phyloP scores from a whole-genome alignment of 2,888 invertebrate genomes.

The Calliscelio sp. region DNA sequence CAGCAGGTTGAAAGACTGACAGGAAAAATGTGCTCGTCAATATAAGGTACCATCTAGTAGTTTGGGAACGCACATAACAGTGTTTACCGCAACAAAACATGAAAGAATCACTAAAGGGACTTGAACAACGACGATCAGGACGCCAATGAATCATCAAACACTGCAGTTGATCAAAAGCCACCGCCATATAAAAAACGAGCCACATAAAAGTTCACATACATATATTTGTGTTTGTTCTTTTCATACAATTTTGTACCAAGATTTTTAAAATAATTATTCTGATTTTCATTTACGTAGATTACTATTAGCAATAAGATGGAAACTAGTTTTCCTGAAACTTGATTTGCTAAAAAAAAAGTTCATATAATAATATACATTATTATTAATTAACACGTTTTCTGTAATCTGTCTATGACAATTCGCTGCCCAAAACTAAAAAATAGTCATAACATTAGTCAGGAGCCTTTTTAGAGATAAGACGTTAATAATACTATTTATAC shows the following conservation, averaged over 20 bases:
- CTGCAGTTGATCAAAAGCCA: constrained; percentile 60
- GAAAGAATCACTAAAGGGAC: constrained; percentile 31
- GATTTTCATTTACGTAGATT: too few relatives aligned
- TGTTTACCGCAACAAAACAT: constrained; percentile 43
- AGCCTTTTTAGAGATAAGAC: too few relatives aligned
- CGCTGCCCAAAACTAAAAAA: too few relatives aligned
- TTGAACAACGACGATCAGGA: constrained; percentile 44
- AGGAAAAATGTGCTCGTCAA: constrained; percentile 41
- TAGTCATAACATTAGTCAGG: too few relatives aligned
- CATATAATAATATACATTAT: too few relatives aligned
- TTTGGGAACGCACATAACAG: constrained; percentile 42
- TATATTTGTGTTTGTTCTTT: too few relatives aligned
- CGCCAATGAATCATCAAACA: constrained; percentile 65
- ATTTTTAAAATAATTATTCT: not conserved
- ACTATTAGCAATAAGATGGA: too few relatives aligned
- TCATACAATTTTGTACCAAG: not conserved
- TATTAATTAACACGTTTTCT: too few relatives aligned
- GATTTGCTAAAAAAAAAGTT: too few relatives aligned
- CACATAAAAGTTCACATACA: constrained; percentile 23
- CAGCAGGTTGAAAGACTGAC: constrained; percentile 46
- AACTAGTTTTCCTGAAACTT: too few relatives aligned
- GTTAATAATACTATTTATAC: too few relatives aligned
- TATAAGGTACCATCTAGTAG: constrained; percentile 1
- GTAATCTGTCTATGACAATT: too few relatives aligned
- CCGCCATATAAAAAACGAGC: constrained; percentile 43